Evolutionary conservation across 2,113 vertebrate species (phyloP), one percentile per base, ranked within the genome.

Genomic region (Ptyas mucosa): DNA sequence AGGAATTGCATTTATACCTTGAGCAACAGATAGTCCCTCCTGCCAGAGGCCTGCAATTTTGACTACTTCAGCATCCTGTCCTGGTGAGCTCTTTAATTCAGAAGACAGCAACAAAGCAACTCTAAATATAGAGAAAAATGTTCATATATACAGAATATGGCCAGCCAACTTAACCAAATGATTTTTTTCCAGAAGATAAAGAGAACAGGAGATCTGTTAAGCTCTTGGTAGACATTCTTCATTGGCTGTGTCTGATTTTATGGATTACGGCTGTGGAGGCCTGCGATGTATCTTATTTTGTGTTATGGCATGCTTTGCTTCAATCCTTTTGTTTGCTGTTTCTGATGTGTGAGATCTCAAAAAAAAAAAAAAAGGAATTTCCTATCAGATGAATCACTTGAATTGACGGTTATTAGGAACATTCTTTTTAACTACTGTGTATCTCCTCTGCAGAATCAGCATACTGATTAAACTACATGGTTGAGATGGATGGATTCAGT

Each of bases 381-480:
- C 64, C 24, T 23, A 24, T 92, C 89, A 23, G 90, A 52, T 46
- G 88, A 52, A 26, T 29, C 89, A 18, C 94, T 87, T 53, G 91
- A 95, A 95, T 96, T 90, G 21, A 52, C 81, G 91, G 24, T 94
- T 55, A 90, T 85, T 91, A 93, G 9, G 49, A 94, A 90, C 92
- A 90, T 64, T 88, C n/a, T n/a, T 91, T 95, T 11, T 89, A 90
- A 46, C 89, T 93, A 43, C 81, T 85, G n/a, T 58, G 88, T 91
- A 87, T 64, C 64, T 20, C 6, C 87, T 94, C 91, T 92, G 93
- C 94, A 90, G 95, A 89, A 23, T 90, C 90, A 49, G 64, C 88
- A 29, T 53, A 53, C 46, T 89, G 87, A 34, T 92, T 93, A 58
- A 0, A 0, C 90, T 51, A 93, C 90, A 91, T 90, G 18, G 49